A percentile compares a stretch with the other conserved stretches of the same genome.
Conservation (phyloP, 2,113 vertebrate species). For the Tupaia chinensis region DNA sequence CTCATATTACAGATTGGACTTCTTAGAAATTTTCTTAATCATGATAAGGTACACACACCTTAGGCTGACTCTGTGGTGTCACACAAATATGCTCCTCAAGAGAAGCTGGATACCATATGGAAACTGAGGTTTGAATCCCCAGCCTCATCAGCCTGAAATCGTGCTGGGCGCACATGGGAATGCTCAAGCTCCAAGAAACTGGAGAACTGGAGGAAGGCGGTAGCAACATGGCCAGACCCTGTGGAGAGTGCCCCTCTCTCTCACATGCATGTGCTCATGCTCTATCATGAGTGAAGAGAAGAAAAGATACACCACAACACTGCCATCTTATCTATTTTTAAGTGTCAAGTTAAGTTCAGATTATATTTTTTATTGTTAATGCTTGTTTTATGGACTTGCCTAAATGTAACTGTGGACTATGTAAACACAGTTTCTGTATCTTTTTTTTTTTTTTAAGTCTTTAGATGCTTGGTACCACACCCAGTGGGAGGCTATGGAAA, state of each 20-base stretch:
- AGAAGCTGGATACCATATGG: too few relatives aligned
- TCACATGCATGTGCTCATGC: too few relatives aligned
- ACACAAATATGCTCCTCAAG: too few relatives aligned
- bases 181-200: too few relatives aligned
- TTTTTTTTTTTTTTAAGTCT: neutral
- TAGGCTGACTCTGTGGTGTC: too few relatives aligned
- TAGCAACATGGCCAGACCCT: too few relatives aligned
- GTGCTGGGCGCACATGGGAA: too few relatives aligned
- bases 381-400: neutral
- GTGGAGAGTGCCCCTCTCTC: too few relatives aligned
- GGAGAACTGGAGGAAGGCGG: too few relatives aligned
- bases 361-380: conserved; percentile 42
- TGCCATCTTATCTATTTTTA: conserved; percentile 13
- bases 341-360: neutral
- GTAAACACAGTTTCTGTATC: neutral
- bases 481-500: conserved; percentile 7
- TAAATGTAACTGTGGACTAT: neutral
- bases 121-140: too few relatives aligned
- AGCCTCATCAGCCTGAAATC: too few relatives aligned
- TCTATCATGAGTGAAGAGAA: too few relatives aligned
- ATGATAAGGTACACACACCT: neutral
- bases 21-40: neutral
- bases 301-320: neutral
- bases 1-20: neutral
- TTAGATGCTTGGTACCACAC: neutral